Conservation (phyloP, 2,797 vertebrate genomes). For the Sebastes trivittatus region DNA sequence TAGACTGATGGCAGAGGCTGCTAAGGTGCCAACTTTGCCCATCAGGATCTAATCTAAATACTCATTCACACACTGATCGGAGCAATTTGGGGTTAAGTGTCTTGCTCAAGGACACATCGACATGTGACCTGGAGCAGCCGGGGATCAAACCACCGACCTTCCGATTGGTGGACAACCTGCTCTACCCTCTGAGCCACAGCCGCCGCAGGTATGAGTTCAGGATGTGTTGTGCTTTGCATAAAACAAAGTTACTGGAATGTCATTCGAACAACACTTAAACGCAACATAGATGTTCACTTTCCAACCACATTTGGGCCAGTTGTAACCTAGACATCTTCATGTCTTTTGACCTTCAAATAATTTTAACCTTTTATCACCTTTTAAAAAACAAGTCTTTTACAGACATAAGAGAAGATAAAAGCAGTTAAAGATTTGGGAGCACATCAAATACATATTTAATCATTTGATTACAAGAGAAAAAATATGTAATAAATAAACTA, state of each 20-base stretch:
- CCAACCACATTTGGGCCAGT: background rate
- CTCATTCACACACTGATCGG: too few species aligned
- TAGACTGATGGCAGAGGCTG: too few species aligned
- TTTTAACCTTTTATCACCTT: background rate
- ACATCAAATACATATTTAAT: background rate
- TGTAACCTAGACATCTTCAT: background rate
- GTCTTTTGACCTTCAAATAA: background rate
- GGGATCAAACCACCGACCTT: too few species aligned
- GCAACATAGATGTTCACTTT: background rate
- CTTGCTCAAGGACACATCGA: too few species aligned
- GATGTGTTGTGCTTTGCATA: background rate
- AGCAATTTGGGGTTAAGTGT: too few species aligned
- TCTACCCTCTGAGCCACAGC: too few species aligned
- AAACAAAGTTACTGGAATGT: background rate
- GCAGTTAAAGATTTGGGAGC: accelerated
- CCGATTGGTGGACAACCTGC: too few species aligned
- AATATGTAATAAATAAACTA: background rate
- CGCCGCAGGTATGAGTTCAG: too few species aligned
- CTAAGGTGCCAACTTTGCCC: too few species aligned
- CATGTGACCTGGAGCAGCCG: too few species aligned
- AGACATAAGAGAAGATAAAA: background rate
- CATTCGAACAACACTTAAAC: background rate
- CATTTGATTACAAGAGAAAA: background rate
- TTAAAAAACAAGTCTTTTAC: background rate
- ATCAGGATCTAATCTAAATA: too few species aligned